phyloP scores from a whole-genome alignment of 2,888 invertebrate genomes.

The Anagyrus pseudococci region DNA sequence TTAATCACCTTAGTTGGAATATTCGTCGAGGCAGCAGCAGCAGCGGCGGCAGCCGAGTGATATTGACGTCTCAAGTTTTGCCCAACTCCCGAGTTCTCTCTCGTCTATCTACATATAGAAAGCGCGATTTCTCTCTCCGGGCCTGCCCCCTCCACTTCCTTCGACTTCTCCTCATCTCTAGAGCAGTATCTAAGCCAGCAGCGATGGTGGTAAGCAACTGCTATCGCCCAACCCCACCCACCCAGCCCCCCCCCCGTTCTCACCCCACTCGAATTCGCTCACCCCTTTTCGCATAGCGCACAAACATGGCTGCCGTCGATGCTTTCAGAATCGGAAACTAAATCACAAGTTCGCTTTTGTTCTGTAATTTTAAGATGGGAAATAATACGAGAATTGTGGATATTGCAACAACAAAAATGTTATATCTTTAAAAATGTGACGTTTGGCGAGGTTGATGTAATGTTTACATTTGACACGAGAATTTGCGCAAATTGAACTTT shows the following conservation, averaged over 20 bases:
- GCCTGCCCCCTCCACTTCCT: slow-evolving; percentile 7
- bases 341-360: slow-evolving; percentile 18
- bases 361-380: too few relatives aligned
- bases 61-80: slow-evolving; percentile 53
- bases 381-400: too few relatives aligned
- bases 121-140: not conserved
- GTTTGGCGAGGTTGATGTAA: too few relatives aligned
- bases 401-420: too few relatives aligned
- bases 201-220: slow-evolving; percentile 19
- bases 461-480: too few relatives aligned
- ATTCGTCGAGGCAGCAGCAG: not conserved
- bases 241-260: not conserved
- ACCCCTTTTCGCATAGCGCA: slow-evolving; percentile 10
- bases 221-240: slow-evolving; percentile 1
- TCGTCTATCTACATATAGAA: not conserved
- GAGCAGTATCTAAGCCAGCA: slow-evolving; percentile 29
- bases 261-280: slow-evolving; percentile 23
- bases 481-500: too few relatives aligned
- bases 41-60: not conserved
- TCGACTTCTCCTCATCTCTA: slow-evolving; percentile 27
- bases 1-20: too few relatives aligned
- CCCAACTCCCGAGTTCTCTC: slow-evolving; percentile 23
- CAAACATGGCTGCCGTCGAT: slow-evolving; percentile 34
- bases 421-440: too few relatives aligned
- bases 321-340: slow-evolving; percentile 15